phyloP scores from a whole-genome alignment of 2,797 vertebrate genomes.

The Pampus argenteus region DNA sequence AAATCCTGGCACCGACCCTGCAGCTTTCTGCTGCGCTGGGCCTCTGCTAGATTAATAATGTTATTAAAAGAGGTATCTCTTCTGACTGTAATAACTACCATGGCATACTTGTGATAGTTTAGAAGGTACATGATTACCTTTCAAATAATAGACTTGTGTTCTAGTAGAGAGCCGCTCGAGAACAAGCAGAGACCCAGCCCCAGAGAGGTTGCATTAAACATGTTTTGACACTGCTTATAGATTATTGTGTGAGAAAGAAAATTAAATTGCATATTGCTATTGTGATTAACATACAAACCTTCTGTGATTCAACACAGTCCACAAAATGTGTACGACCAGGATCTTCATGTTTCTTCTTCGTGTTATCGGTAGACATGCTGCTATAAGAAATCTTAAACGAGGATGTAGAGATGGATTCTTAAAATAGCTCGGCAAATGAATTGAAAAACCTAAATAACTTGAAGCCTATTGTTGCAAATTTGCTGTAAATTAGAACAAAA shows the following conservation, averaged over 20 bases:
- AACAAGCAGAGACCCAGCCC: background rate
- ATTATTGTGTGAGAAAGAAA: background rate
- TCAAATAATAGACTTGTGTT: background rate
- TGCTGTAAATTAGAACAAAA: background rate
- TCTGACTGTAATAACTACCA: background rate
- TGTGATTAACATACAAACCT: no score
- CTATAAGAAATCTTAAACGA: background rate
- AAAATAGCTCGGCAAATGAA: background rate
- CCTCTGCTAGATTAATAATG: background rate
- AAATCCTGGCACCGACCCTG: no score
- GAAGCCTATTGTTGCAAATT: background rate
- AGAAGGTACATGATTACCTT: no score
- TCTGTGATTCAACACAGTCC: no score
- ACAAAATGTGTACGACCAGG: no score
- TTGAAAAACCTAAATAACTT: background rate
- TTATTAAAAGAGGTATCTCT: background rate
- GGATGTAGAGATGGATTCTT: background rate
- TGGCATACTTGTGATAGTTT: no score
- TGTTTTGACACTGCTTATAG: background rate
- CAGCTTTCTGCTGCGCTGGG: background rate
- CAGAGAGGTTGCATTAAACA: background rate
- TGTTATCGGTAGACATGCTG: no score
- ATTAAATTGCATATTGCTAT: background rate
- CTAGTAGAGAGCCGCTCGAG: background rate
- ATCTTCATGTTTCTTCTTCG: no score